phyloP scores from a whole-genome alignment of 2,888 invertebrate genomes.

The Drosophila multiciliata region DNA sequence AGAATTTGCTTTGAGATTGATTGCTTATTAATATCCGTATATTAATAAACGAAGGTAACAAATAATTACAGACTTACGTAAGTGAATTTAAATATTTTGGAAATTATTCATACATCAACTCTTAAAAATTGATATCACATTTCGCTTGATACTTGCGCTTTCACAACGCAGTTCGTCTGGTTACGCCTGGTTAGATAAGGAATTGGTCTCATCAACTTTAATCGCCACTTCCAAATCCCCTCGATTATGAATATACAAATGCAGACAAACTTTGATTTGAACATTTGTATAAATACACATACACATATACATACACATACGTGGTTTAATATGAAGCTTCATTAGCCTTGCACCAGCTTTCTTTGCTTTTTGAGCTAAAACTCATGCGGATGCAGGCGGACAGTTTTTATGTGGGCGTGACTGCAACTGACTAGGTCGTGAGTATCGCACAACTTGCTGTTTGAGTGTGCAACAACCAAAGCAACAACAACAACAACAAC shows the following conservation, averaged over 20 bases:
- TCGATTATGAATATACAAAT: slow-evolving; percentile 1
- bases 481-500: slow-evolving; percentile 8
- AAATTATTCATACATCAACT: slow-evolving; percentile 1
- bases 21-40: neutral
- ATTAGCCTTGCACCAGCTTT: slow-evolving; percentile 49
- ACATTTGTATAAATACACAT: neutral
- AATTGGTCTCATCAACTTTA: slow-evolving; percentile 29
- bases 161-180: slow-evolving; percentile 18
- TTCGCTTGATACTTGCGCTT: slow-evolving; percentile 22
- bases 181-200: slow-evolving; percentile 5
- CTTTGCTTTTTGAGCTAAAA: slow-evolving; percentile 31
- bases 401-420: slow-evolving; percentile 60
- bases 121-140: slow-evolving; percentile 7
- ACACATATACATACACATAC: neutral
- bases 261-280: slow-evolving; percentile 6
- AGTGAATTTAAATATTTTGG: slow-evolving; percentile 1
- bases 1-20: neutral
- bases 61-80: slow-evolving; percentile 1
- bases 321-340: slow-evolving; percentile 33
- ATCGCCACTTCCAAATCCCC: slow-evolving; percentile 26
- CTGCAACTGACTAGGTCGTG: slow-evolving; percentile 69
- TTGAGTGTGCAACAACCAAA: slow-evolving; percentile 37
- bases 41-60: neutral
- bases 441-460: slow-evolving; percentile 70
- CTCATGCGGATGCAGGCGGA: slow-evolving; percentile 53